Percentiles rank a stretch among this genome's conserved stretches.
Evolutionary conservation across 2,797 vertebrate genomes (phyloP).

Genomic region (Xiphophorus birchmanni): DNA sequence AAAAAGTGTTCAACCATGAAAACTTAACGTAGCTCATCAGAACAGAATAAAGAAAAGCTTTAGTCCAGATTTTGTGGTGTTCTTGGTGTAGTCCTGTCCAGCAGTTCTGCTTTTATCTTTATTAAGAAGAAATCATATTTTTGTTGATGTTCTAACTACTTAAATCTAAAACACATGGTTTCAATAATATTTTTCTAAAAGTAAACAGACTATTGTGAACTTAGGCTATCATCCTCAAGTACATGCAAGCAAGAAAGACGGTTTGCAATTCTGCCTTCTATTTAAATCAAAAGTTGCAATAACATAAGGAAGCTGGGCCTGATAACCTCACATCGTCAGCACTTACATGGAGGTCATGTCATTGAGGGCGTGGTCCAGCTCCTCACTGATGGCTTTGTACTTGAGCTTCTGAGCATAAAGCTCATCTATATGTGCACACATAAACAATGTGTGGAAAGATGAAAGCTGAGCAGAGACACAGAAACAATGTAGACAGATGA

Average conservation of each 20-base stretch:
- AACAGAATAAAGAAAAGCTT: neutral
- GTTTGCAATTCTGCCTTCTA: neutral
- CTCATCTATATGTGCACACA: slow-evolving; percentile 80
- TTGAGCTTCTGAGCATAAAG: slow-evolving; percentile 94
- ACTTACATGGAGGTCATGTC: slow-evolving; percentile 92
- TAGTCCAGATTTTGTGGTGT: neutral
- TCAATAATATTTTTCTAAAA: neutral
- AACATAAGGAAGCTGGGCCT: neutral
- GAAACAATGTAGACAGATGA: neutral
- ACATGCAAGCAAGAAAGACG: neutral
- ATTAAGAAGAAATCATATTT: neutral
- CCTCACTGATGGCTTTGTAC: slow-evolving; percentile 93
- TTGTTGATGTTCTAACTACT: neutral
- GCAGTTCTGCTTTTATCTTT: neutral
- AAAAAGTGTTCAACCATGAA: slow-evolving; percentile 12
- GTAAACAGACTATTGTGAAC: neutral
- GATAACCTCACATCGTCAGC: neutral
- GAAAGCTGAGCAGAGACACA: neutral
- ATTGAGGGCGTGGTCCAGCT: slow-evolving; percentile 91
- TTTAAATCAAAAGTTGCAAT: neutral
- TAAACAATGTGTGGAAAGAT: slow-evolving; percentile 22
- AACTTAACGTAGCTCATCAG: neutral
- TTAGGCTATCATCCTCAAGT: neutral
- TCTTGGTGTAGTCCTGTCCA: neutral
- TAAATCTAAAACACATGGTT: neutral